phyloP scores from a whole-genome alignment of 2,113 vertebrate species.

The Pardalotus punctatus region DNA sequence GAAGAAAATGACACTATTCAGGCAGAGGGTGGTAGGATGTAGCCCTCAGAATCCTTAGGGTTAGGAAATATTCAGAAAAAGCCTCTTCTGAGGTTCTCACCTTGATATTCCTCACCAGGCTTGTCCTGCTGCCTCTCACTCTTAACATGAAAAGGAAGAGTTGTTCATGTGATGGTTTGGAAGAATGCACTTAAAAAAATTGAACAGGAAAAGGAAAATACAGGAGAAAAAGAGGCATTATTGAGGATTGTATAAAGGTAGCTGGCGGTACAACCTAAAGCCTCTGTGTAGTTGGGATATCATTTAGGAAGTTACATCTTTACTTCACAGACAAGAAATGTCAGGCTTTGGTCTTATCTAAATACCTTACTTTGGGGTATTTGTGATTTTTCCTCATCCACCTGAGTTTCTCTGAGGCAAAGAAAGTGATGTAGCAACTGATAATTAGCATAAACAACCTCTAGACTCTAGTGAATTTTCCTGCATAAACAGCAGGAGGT shows the following conservation, averaged over 20 bases:
- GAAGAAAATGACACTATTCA: background rate
- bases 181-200: background rate
- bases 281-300: background rate
- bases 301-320: background rate
- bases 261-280: background rate
- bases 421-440: background rate
- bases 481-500: background rate
- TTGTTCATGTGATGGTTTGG: background rate
- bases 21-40: background rate
- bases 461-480: background rate
- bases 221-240: background rate
- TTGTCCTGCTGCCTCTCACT: background rate
- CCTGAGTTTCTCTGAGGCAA: background rate
- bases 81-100: background rate
- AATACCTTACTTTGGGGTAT: background rate
- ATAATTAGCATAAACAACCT: background rate
- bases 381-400: background rate
- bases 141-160: background rate
- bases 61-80: background rate
- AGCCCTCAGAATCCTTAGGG: background rate
- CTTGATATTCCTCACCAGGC: background rate
- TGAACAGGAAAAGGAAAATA: background rate
- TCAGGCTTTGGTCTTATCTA: background rate
- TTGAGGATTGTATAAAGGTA: background rate
- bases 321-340: background rate